Evolutionary conservation across 1,140 invertebrate genomes (phyloP).

Genomic region (Orius laevigatus): DNA sequence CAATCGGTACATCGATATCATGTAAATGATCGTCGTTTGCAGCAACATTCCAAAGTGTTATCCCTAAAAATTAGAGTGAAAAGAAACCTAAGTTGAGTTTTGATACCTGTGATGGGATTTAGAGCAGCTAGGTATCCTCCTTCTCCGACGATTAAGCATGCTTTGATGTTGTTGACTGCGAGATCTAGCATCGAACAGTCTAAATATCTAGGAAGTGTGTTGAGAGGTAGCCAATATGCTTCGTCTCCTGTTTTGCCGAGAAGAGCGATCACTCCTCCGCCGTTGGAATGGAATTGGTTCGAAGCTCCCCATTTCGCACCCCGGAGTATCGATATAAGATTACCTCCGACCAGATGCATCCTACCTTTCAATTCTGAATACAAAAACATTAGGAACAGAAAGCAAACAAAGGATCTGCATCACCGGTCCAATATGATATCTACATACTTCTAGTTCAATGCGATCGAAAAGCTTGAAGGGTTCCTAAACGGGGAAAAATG

Average conservation of each 20-base stretch:
- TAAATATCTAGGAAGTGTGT: constrained; percentile 43
- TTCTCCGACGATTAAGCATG: constrained; percentile 52
- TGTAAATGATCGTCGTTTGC: constrained; percentile 40
- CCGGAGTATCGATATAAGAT: constrained; percentile 51
- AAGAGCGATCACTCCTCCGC: constrained; percentile 33
- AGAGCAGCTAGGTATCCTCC: constrained; percentile 48
- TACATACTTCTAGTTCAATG: too few species aligned
- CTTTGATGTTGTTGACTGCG: constrained; percentile 45
- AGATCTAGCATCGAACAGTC: constrained; percentile 53
- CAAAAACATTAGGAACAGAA: background rate
- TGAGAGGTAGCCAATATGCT: constrained; percentile 43
- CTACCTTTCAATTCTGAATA: constrained; percentile 44
- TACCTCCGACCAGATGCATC: constrained; percentile 49
- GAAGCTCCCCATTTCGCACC: constrained; percentile 31
- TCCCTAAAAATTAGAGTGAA: constrained; percentile 15
- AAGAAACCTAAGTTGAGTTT: background rate
- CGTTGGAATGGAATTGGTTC: constrained; percentile 26
- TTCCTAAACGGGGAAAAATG: too few species aligned
- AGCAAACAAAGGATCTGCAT: constrained; percentile 6
- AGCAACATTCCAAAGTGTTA: constrained; percentile 21
- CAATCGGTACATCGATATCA: constrained; percentile 44
- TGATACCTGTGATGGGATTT: constrained; percentile 44
- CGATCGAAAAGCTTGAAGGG: too few species aligned
- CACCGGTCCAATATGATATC: too few species aligned
- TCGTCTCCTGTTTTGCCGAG: constrained; percentile 42